A percentile compares a stretch with the other conserved stretches of the same genome.
phyloP scores from a whole-genome alignment of 1,140 invertebrate species.

The Hormaphis cornu region DNA sequence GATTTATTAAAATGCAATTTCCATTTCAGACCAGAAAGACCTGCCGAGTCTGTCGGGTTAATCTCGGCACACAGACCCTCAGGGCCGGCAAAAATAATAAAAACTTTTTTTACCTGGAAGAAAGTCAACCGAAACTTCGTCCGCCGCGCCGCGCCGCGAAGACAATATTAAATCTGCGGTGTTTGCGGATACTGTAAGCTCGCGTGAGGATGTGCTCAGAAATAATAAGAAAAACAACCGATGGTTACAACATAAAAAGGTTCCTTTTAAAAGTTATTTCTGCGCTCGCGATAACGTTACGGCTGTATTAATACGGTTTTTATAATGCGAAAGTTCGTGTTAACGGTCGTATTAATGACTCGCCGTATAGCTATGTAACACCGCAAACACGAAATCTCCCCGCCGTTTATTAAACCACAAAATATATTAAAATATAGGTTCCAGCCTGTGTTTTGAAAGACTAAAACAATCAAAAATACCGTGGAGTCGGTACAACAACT shows the following conservation, averaged over 20 bases:
- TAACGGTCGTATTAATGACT: too few relatives aligned
- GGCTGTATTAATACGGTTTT: too few relatives aligned
- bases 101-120: conserved; percentile 11
- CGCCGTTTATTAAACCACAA: too few relatives aligned
- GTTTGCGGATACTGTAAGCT: too few relatives aligned
- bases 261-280: background rate
- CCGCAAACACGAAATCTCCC: too few relatives aligned
- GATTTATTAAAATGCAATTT: conserved; percentile 27
- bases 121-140: conserved; percentile 1
- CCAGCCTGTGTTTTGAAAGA: too few relatives aligned
- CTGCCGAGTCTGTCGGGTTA: background rate
- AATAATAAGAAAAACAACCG: background rate
- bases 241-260: background rate
- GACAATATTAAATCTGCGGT: conserved; percentile 14
- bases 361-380: too few relatives aligned
- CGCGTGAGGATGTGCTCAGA: background rate
- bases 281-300: too few relatives aligned
- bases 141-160: background rate
- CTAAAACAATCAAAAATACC: too few relatives aligned
- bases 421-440: too few relatives aligned
- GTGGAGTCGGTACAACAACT: too few relatives aligned
- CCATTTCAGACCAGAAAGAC: background rate
- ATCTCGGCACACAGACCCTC: background rate
- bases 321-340: too few relatives aligned
- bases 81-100: conserved; percentile 16